A percentile compares a stretch with the other conserved stretches of the same genome.
These are phyloP conservation scores for Dolichallabes microphthalmus DNA, from an alignment of 2,113 vertebrate species.

Conservation along the genomic window DNA sequence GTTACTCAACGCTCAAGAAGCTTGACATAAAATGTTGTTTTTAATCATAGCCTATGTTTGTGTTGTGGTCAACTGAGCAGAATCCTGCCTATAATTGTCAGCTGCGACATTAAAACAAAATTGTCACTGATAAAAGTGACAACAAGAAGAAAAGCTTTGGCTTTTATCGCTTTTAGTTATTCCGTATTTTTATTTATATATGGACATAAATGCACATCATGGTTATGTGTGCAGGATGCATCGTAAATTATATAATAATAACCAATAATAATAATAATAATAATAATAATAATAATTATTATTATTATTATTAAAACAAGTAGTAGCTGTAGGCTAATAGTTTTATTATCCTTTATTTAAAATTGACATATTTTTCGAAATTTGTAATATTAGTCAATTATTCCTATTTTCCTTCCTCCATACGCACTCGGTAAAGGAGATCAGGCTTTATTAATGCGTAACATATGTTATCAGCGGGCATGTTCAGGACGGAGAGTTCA, in stretches of 20 bases:
- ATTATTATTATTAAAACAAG: not conserved
- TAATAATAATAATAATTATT: not conserved
- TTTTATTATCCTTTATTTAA: not conserved
- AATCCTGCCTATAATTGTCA: not conserved
- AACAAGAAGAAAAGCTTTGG: not conserved
- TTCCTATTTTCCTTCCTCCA: conserved; percentile 25
- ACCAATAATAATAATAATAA: not conserved
- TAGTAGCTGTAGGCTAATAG: not conserved
- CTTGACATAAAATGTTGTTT: not conserved
- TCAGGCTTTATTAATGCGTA: conserved; percentile 70
- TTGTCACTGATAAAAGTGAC: not conserved
- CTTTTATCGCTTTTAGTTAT: not conserved
- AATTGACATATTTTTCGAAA: not conserved
- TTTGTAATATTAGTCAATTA: not conserved
- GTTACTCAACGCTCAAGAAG: not conserved
- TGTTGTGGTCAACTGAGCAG: not conserved
- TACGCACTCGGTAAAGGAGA: conserved; percentile 41
- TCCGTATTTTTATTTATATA: not conserved
- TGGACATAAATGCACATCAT: not conserved
- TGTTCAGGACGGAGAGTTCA: conserved; percentile 64
- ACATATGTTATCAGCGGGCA: conserved; percentile 83
- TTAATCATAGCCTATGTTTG: not conserved
- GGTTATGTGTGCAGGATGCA: not conserved
- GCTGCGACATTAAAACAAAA: not conserved
- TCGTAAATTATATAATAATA: not conserved